phyloP scores from a whole-genome alignment of 2,113 vertebrate genomes.

The Oxygymnocypris stewartii region DNA sequence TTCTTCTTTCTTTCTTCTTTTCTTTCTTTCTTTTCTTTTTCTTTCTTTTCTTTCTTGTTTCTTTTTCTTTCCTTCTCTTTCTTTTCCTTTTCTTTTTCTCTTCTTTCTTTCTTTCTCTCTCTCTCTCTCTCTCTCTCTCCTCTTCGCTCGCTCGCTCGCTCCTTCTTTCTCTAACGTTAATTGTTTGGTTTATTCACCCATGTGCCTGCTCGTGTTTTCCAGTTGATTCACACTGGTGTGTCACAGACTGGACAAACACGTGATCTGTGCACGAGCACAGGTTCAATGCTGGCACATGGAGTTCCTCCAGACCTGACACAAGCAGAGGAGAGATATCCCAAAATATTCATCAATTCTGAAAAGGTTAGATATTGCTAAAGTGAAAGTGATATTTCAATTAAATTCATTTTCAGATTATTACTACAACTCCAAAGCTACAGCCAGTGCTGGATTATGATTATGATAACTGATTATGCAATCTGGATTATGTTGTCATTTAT shows the following conservation, averaged over 20 bases:
- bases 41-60: no score
- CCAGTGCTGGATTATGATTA: no score
- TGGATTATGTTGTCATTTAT: not conserved
- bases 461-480: not conserved
- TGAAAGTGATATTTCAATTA: not conserved
- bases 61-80: no score
- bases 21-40: no score
- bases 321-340: conserved; percentile 62
- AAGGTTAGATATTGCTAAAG: conserved; percentile 62
- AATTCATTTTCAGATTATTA: not conserved
- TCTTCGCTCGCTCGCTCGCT: no score
- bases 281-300: conserved; percentile 60
- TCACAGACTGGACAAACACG: conserved; percentile 46
- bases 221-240: conserved; percentile 67
- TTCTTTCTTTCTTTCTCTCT: no score
- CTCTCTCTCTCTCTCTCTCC: no score
- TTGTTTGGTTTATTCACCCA: not conserved
- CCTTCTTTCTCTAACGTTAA: not conserved
- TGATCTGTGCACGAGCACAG: conserved; percentile 65
- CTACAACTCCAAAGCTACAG: not conserved
- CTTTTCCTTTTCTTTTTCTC: no score
- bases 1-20: no score
- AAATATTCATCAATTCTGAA: conserved; percentile 58
- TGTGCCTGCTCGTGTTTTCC: conserved; percentile 8
- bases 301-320: not conserved